phyloP scores from a whole-genome alignment of 2,113 vertebrate genomes.

The Oryzias javanicus region DNA sequence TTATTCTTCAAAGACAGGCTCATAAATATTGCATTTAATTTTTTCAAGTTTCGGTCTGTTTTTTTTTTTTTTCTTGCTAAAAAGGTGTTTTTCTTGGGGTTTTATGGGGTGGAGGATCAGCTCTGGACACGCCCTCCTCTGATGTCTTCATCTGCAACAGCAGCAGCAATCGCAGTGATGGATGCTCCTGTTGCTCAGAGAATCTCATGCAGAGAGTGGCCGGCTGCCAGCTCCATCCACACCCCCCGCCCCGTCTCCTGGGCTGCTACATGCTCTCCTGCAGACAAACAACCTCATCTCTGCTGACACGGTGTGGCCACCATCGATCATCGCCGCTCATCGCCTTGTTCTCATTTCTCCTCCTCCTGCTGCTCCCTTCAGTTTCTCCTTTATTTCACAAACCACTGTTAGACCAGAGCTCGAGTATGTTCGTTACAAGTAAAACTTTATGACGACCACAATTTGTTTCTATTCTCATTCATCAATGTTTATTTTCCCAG shows the following conservation, averaged over 20 bases:
- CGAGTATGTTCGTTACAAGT: background rate
- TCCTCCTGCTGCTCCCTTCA: slow-evolving; percentile 14
- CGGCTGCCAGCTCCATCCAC: slow-evolving; percentile 34
- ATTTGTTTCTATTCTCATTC: too few species aligned
- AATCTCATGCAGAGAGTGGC: slow-evolving; percentile 31
- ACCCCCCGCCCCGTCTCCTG: slow-evolving; percentile 26
- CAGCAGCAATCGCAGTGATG: slow-evolving; percentile 44
- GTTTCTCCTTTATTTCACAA: slow-evolving; percentile 27
- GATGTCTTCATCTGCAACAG: slow-evolving; percentile 56
- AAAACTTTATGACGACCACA: background rate
- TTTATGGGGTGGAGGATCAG: too few species aligned
- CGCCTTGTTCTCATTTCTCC: slow-evolving; percentile 10
- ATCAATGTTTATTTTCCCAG: slow-evolving; percentile 9
- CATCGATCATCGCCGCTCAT: slow-evolving; percentile 55
- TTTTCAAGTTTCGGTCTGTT: background rate
- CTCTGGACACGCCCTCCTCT: background rate
- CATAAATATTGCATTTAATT: background rate
- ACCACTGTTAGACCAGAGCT: background rate
- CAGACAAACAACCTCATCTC: slow-evolving; percentile 58
- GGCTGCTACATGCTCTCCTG: slow-evolving; percentile 7
- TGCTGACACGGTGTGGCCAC: slow-evolving; percentile 25
- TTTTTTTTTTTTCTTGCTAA: background rate
- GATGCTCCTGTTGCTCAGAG: slow-evolving; percentile 39
- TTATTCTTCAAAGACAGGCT: background rate
- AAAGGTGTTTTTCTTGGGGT: background rate